A percentile compares a stretch with the other conserved stretches of the same genome.
Conservation (phyloP, 1,140 invertebrate species). For the Cydia strobilella region DNA sequence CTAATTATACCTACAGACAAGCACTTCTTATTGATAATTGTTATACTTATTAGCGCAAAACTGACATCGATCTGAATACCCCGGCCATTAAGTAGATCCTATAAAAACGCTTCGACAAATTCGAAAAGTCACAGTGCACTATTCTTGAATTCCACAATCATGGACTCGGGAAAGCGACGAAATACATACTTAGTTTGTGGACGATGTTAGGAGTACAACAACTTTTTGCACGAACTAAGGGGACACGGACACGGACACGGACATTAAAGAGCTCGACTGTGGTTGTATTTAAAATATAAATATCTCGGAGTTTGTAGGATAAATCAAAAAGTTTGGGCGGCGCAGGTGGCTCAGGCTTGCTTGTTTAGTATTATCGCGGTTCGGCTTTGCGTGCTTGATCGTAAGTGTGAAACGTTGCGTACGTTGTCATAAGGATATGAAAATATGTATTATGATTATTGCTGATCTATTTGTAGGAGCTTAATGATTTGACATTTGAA, state of each 20-base stretch:
- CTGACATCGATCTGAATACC: too few relatives aligned
- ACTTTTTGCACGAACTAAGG: constrained; percentile 10
- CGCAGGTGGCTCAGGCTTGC: background rate
- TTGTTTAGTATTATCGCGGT: constrained; percentile 16
- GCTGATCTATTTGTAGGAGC: too few relatives aligned
- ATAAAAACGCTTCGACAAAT: background rate
- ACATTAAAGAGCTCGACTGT: background rate
- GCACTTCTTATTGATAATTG: too few relatives aligned
- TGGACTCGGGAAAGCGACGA: background rate
- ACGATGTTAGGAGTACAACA: background rate
- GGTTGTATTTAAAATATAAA: constrained; percentile 25
- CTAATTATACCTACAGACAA: too few relatives aligned
- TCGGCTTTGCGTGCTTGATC: constrained; percentile 1
- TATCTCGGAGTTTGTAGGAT: constrained; percentile 21
- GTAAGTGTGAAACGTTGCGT: background rate
- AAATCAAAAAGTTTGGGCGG: constrained; percentile 12
- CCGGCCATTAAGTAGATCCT: too few relatives aligned
- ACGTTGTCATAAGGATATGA: too few relatives aligned
- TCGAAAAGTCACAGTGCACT: background rate
- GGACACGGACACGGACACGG: background rate
- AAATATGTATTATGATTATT: too few relatives aligned
- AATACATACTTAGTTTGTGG: background rate
- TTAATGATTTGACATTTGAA: background rate
- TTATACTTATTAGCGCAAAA: too few relatives aligned
- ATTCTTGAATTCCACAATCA: background rate